Evolutionary conservation across 2,113 vertebrate species (phyloP), one percentile per base, ranked within the genome.

Genomic region (Forbesichthys papilliferus): DNA sequence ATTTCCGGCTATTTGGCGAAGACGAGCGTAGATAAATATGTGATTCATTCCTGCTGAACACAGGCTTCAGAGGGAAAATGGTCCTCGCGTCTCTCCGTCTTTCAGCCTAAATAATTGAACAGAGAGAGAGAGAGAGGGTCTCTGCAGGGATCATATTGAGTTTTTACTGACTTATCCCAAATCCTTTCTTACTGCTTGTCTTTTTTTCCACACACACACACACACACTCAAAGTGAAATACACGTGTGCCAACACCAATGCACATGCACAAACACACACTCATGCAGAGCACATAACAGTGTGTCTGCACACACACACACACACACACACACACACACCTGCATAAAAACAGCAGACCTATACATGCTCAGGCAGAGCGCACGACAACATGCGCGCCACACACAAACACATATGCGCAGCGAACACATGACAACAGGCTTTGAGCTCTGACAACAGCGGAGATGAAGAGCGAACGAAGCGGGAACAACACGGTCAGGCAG

Each of bases 51-150:
- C 61, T 74, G 65, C 80, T 33, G 71, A 87, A 84, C 70, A 73
- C 66, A 73, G 80, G 75, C 87, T 88, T 90, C 82, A 80, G 86
- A 82, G 84, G 83, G 87, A 88, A 85, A 57, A 66, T 77, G 80
- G 84, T 88, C 71, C 79, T 74, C 61, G 61, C 54, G 71, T 79
- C 83, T 88, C 83, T 85, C 88, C 87, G 36, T 90, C 82, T 89
- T 88, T 83, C 81, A 87, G 81, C 90, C 82, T 92, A 91, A 93
- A 92, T 92, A 92, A 92, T 93, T 93, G 83, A 93, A 89, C 75
- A 92, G 86, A 87, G 81, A 87, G 75, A 87, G 75, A 87, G 63
- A 67, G 84, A 84, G 20, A 20, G 20, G 85, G 86, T 87, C 90
- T 92, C 90, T 71, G 77, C 80, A 85, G 88, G 88, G 78, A 90